These are phyloP conservation scores for Pseudolycoriella hygida DNA, from an alignment of 2,888 invertebrate species.

Conservation along the genomic window DNA sequence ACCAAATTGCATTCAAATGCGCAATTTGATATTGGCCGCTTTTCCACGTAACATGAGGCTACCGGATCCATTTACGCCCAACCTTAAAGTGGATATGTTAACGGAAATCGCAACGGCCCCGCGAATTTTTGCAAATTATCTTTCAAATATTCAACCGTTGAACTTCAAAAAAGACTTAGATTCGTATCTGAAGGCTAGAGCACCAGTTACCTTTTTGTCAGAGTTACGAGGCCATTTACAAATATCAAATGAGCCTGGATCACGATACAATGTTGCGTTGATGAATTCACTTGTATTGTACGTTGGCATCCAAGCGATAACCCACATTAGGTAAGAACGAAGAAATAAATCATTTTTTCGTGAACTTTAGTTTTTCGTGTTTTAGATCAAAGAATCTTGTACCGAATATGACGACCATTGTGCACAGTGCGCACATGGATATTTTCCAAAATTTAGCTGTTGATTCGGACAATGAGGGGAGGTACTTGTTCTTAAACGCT, in stretches of 20 bases:
- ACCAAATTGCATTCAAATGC: conserved; percentile 97
- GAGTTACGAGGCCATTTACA: conserved; percentile 83
- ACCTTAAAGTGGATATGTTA: conserved; percentile 79
- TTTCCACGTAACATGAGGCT: conserved; percentile 96
- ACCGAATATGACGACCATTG: conserved; percentile 94
- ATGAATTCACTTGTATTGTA: conserved; percentile 96
- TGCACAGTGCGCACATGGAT: conserved; percentile 98
- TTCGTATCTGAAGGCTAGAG: conserved; percentile 83
- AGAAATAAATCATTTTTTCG: not conserved
- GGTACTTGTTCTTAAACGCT: conserved; percentile 91
- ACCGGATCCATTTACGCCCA: conserved; percentile 97
- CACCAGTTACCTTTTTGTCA: conserved; percentile 89
- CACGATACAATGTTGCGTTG: conserved; percentile 84
- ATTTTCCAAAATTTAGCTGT: conserved; percentile 98
- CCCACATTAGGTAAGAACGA: conserved; percentile 45
- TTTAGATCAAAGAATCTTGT: conserved; percentile 69
- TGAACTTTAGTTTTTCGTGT: too few species aligned
- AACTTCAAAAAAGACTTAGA: conserved; percentile 93
- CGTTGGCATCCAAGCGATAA: conserved; percentile 93
- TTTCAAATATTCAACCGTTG: conserved; percentile 67
- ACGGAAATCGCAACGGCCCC: conserved; percentile 79
- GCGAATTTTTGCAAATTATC: conserved; percentile 75
- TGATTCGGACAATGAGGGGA: conserved; percentile 92
- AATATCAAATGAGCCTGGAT: conserved; percentile 73
- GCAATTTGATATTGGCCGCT: conserved; percentile 93